Evolutionary conservation across 2,797 vertebrate genomes (phyloP), one percentile per base, ranked within the genome.

Genomic region (Notolepis coatsorum): DNA sequence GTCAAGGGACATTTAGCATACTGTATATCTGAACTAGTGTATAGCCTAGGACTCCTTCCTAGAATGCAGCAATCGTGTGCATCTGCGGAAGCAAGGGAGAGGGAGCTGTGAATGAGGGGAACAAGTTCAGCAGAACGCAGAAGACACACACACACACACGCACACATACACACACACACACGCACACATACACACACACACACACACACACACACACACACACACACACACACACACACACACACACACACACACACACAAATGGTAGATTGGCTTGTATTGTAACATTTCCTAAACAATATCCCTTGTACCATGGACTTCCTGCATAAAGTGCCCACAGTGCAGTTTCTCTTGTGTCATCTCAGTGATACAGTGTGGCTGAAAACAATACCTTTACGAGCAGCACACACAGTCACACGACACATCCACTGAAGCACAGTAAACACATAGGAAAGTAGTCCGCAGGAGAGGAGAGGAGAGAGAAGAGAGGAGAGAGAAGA

Each of bases 371-470:
- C 23, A 57, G 24, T 57, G 8, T 7, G 46, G 37, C 27, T 12
- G 41, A 53, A 57, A 43, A 9, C 27, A 60, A 18, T 5, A 28
- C 30, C 8, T 37, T 15, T 6, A 39, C 20, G 65, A 52, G 28
- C 55, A 66, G 31, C 68, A 48, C 68, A 80, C 33, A 30, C 35
- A 61, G 49, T 77, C 12, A 20, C 7, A 38, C 10, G 51, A 43
- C 27, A 30, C 25, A 65, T 61, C 60, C n/a, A n/a, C n/a, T n/a
- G n/a, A n/a, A n/a, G n/a, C n/a, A n/a, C n/a, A n/a, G n/a, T n/a
- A n/a, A n/a, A n/a, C n/a, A n/a, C n/a, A n/a, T 37, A 70, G 55
- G 60, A 54, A 63, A 52, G 58, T 10, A 53, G 61, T 57, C 69
- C 43, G 25, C 3, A 28, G 46, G 23, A 25, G 27, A 43, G 39